Conservation (phyloP, 2,797 vertebrate species). For the Sciaenops ocellatus region DNA sequence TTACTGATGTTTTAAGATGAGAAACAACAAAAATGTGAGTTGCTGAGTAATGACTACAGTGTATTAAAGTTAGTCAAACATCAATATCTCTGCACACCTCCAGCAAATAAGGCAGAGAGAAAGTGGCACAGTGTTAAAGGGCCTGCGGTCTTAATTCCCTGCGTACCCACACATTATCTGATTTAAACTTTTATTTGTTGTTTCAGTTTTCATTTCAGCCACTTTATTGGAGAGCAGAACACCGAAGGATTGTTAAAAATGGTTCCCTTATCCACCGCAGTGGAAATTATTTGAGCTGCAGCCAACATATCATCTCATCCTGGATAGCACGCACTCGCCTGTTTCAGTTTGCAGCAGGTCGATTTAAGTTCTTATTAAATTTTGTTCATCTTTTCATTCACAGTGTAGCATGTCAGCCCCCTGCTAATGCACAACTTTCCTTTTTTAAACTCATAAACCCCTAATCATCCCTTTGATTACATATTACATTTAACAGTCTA, state of each 20-base stretch:
- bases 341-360: slow-evolving; percentile 17
- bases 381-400: slow-evolving; percentile 1
- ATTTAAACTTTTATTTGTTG: not conserved
- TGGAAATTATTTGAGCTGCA: slow-evolving; percentile 45
- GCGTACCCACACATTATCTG: not conserved
- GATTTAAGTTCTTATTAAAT: not conserved
- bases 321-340: not conserved
- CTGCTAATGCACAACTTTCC: slow-evolving; percentile 1
- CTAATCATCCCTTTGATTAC: slow-evolving; percentile 15
- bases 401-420: not conserved
- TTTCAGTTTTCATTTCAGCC: not conserved
- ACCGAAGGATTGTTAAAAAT: not conserved
- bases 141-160: not conserved
- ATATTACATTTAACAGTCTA: slow-evolving; percentile 12
- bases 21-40: not conserved
- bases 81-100: not conserved
- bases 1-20: not conserved
- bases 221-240: not conserved
- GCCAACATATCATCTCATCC: slow-evolving; percentile 31
- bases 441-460: slow-evolving; percentile 25
- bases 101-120: not conserved
- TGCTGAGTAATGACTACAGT: slow-evolving; percentile 2
- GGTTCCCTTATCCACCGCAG: slow-evolving; percentile 24
- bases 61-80: slow-evolving; percentile 1
- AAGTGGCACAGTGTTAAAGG: not conserved